Conservation (phyloP, 2,797 vertebrate genomes). For the Platalea minor region DNA sequence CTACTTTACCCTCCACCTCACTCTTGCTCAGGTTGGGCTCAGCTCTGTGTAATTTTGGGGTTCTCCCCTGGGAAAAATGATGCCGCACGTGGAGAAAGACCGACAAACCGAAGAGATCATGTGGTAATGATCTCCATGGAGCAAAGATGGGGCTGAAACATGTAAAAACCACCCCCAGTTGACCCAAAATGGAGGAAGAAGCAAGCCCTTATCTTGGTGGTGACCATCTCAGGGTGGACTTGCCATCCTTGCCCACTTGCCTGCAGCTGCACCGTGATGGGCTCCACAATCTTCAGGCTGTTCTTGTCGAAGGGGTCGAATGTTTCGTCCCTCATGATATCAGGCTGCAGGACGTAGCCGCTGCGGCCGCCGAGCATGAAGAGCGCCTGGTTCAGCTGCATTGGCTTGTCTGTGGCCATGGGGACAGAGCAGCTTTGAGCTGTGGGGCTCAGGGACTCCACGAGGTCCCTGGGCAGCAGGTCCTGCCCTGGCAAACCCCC, state of each 20-base stretch:
- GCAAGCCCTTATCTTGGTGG: neutral
- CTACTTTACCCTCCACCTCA: neutral
- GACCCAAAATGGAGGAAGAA: neutral
- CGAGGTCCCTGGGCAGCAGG: neutral
- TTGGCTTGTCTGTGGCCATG: constrained; percentile 87
- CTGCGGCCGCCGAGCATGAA: constrained; percentile 92
- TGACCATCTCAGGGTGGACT: neutral
- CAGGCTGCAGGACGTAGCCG: constrained; percentile 91
- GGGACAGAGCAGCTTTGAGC: neutral
- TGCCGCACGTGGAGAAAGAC: neutral
- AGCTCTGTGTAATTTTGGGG: neutral
- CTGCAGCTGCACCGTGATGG: constrained; percentile 82
- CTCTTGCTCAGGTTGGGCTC: neutral
- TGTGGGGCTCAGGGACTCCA: neutral
- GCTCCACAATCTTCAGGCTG: constrained; percentile 86
- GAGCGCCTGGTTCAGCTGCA: constrained; percentile 98
- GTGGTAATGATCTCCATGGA: neutral
- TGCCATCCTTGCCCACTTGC: constrained; percentile 71
- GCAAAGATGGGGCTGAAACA: neutral
- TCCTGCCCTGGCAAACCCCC: neutral
- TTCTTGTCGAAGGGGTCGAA: constrained; percentile 96
- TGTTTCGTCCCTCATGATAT: constrained; percentile 91
- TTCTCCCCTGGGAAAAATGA: neutral
- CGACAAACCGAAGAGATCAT: neutral
- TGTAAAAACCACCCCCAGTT: fast-evolving